Base-by-base conservation (phyloP, 2,888 invertebrate genomes). In the Gnatocerus cornutus region DNA sequence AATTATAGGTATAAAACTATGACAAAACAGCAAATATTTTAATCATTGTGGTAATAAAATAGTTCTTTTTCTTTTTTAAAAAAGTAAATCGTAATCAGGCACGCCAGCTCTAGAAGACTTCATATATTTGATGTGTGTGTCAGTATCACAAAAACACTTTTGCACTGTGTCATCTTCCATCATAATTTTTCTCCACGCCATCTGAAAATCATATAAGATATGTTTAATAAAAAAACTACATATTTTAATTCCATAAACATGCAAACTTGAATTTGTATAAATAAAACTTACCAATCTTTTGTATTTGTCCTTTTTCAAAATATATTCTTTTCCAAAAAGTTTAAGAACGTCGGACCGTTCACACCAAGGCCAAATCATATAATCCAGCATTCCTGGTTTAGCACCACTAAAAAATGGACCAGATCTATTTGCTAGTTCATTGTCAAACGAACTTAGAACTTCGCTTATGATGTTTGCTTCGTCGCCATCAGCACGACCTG, bases 341-440 rank as follows among this genome's bases (percentile, higher is more conserved):
- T 87, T 86, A 0, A 93, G 85, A 43, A 93, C 79, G 71, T 88
- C 86, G 0, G 91, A 79, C 76, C 92, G 86, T 82, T 95, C 95
- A 78, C 93, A 89, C 92, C 94, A 95, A 1, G 95, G 95, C 94
- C 94, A 95, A 74, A 95, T 90, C 88, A 94, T 93, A 75, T 91
- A 92, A 82, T 95, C 95, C 58, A 94, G 85, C 88, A 93, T 89
- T 48, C 94, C 94, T 0, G 94, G 93, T 65, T 88, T 88, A 58
- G 86, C 85, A 0, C 93, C 93, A 69, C 90, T 87, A 74, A 93
- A 90, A 82, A 88, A 95, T 55, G 87, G 87, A 0, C 90, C 89
- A 14, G 88, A 89, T 53, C 94, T 88, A 13, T 84, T 84, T 21
- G 81, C 82, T 3, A 95, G 82, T 80, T 93, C 93, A 55, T 86